Evolutionary conservation across 1,140 invertebrate species (phyloP).

Genomic region (Ericerus pela): DNA sequence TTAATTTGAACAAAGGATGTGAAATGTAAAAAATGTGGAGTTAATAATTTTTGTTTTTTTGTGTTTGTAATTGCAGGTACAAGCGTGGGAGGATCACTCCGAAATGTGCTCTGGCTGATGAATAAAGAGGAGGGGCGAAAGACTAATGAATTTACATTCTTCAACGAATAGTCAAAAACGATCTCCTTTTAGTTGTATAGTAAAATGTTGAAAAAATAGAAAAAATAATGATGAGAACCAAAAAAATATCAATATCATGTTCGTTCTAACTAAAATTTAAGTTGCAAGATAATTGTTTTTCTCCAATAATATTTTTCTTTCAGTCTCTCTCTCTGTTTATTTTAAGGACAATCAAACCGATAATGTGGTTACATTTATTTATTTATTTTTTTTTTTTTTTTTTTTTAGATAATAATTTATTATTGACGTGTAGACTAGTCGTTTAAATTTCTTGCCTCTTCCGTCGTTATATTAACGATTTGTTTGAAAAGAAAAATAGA

Average conservation of each 20-base stretch:
- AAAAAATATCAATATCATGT: background rate
- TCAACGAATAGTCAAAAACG: conserved; percentile 9
- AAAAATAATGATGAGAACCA: background rate
- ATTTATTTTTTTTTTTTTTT: too few species aligned
- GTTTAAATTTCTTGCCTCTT: too few species aligned
- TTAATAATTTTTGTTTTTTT: conserved; percentile 4
- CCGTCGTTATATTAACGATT: too few species aligned
- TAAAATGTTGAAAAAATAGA: too few species aligned
- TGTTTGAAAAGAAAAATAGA: too few species aligned
- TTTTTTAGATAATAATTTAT: too few species aligned
- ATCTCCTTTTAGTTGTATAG: too few species aligned
- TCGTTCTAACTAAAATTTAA: background rate
- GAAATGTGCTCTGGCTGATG: conserved; percentile 56
- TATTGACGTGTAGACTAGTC: too few species aligned
- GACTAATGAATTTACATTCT: conserved; percentile 6
- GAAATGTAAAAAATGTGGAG: conserved; percentile 3
- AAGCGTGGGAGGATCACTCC: conserved; percentile 71
- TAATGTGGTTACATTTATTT: background rate
- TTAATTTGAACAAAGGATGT: too few species aligned
- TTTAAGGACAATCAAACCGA: background rate
- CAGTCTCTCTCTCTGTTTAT: background rate
- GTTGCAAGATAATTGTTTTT: background rate
- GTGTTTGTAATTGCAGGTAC: conserved; percentile 39
- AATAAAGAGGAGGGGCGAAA: background rate
- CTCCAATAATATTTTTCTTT: background rate